Base-by-base conservation (phyloP, 2,113 vertebrate species). In the Dromas ardeola region DNA sequence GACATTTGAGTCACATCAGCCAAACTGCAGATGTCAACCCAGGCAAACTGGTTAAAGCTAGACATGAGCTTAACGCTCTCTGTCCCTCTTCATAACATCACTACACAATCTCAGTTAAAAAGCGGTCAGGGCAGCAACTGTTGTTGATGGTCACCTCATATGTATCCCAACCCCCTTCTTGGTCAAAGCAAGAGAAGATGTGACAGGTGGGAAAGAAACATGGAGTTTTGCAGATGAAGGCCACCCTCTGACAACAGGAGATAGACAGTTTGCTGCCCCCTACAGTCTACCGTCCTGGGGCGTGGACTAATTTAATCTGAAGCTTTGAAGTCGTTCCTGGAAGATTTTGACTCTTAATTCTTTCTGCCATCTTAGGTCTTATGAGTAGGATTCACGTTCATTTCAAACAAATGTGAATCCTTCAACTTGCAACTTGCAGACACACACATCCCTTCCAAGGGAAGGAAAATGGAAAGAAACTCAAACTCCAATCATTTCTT, bases 241-340 rank as follows among this genome's bases (percentile, higher is more conserved):
- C 63, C 45, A 71, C 29, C 13, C 49, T 70, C 18, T 25, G 15
- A 42, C 11, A 53, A 10, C 19, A 38, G 45, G 25, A 53, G 32
- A 66, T 3, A 81, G 42, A 69, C 79, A 62, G 49, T 79, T 52
- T 96, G 76, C 91, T 96, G 96, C 70, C 92, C 87, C 25, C 87
- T 96, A 34, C 72, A 91, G 90, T 56, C 66, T 76, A 23, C 43
- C 3, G 0, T 71, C 52, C 81, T 11, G 15, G 17, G 66, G 27
- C 2, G 0, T 21, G 29, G 27, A 47, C 14, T 65, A 36, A 61
- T 23, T 27, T 19, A 32, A 26, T 69, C 26, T 50, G 32, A 79
- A 49, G 25, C 21, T 84, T 81, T 74, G 29, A 76, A 4, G 1
- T 55, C 2, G 4, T 59, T 81, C 26, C 34, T 81, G 72, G 29